Base-by-base conservation (phyloP, 2,888 invertebrate species). In the Antheraea yamamai region DNA sequence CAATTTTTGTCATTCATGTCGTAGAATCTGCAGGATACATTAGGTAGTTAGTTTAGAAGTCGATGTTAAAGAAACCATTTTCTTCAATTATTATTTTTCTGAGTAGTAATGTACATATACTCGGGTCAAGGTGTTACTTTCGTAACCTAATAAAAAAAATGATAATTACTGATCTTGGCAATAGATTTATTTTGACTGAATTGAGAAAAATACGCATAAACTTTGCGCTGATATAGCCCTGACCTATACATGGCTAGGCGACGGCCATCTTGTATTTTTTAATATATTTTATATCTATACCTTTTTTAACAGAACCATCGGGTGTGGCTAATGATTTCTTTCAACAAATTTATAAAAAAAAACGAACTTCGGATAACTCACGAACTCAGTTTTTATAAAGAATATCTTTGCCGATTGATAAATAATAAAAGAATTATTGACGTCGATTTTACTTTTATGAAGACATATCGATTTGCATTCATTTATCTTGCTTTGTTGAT, bases 271-370 rank as follows among this genome's bases (percentile, higher is more conserved):
- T 55, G 20, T 4, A 20, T 55, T 18, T 52, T 18, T 20, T n/a
- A 55, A 55, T 20, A 20, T 1, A 55, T 55, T 55, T 55, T n/a
- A 20, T 55, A 55, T 55, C 20, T 55, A 55, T 20, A 55, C 6
- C 8, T 55, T 10, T 12, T 23, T 23, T 51, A 23, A 14, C 72
- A 47, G n/a, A 51, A 73, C 66, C 76, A 66, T 75, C 73, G 55
- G 55, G 75, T 68, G 73, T 55, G 75, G 73, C 73, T 75, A 76
- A 76, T 68, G 73, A 72, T 52, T 73, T 76, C 71, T 70, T 74
- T 55, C 71, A 68, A 74, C 75, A 73, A 78, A 77, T 75, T 74
- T 73, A 73, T 73, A 75, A 75, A 66, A 75, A 66, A 47, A 55
- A 75, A 66, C 6, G 4, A 30, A 35, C 58, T 20, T 26, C n/a